These are phyloP conservation scores for Caenorhabditis virilis DNA, from an alignment of 2,888 invertebrate genomes.

Conservation along the genomic window DNA sequence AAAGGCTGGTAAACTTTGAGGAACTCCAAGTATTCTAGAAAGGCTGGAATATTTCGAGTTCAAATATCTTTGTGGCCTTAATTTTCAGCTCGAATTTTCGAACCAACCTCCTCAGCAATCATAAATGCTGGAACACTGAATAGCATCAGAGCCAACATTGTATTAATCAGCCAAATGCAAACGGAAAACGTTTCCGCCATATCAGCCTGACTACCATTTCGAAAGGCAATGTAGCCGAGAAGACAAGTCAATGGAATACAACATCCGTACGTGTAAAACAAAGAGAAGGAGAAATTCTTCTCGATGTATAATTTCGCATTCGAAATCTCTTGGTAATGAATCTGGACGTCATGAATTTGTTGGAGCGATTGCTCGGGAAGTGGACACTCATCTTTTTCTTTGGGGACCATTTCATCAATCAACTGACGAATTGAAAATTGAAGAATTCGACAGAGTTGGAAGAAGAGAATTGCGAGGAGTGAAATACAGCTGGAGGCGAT, in stretches of 20 bases:
- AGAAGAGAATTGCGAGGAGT: slow-evolving; percentile 32
- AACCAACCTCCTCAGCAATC: slow-evolving; percentile 48
- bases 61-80: no score
- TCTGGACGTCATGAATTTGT: slow-evolving; percentile 46
- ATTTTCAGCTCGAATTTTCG: no score
- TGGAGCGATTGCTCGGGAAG: slow-evolving; percentile 39
- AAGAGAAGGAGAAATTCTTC: slow-evolving; percentile 40
- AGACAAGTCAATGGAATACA: slow-evolving; percentile 42
- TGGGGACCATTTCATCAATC: slow-evolving; percentile 39
- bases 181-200: slow-evolving; percentile 47
- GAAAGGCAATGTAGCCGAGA: slow-evolving; percentile 32
- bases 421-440: slow-evolving; percentile 26
- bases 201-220: slow-evolving; percentile 35
- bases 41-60: no score
- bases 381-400: slow-evolving; percentile 40
- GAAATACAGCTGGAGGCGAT: slow-evolving; percentile 34
- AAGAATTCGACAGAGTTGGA: slow-evolving; percentile 31
- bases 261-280: slow-evolving; percentile 47
- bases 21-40: no score
- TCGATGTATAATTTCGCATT: slow-evolving; percentile 44
- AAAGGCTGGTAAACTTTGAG: no score
- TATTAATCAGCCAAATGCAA: slow-evolving; percentile 45
- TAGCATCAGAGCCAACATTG: slow-evolving; percentile 40
- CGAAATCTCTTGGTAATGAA: slow-evolving; percentile 44
- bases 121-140: slow-evolving; percentile 54